Conservation (phyloP, 2,888 invertebrate species). For the Chloroclystis v-ata region DNA sequence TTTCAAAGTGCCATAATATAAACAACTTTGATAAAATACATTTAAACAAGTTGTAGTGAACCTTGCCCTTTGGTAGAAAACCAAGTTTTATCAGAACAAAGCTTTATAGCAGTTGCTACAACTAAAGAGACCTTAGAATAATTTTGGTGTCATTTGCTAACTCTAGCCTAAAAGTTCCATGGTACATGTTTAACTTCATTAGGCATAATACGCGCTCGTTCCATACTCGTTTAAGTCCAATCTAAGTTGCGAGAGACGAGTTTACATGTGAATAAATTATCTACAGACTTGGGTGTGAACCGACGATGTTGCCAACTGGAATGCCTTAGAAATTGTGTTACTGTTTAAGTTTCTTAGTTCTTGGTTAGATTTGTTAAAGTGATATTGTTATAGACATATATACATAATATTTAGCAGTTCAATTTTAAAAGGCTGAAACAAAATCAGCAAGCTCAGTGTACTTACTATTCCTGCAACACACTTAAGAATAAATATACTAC, state of each 20-base stretch:
- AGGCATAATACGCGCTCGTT: constrained; percentile 70
- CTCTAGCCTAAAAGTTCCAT: constrained; percentile 51
- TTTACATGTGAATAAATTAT: constrained; percentile 77
- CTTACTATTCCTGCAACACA: too few relatives aligned
- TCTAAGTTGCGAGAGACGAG: constrained; percentile 71
- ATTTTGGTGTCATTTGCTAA: constrained; percentile 43
- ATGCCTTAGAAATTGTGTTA: constrained; percentile 36
- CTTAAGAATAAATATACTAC: too few relatives aligned
- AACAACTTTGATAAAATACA: too few relatives aligned
- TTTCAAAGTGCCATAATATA: too few relatives aligned
- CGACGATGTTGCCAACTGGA: constrained; percentile 30
- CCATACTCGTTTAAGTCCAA: constrained; percentile 77
- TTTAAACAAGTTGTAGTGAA: too few relatives aligned
- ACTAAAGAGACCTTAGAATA: constrained; percentile 30
- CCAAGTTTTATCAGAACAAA: too few relatives aligned
- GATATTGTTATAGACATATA: too few relatives aligned
- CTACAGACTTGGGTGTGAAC: constrained; percentile 46
- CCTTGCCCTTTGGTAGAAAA: too few relatives aligned
- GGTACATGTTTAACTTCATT: constrained; percentile 75
- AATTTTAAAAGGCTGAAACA: too few relatives aligned
- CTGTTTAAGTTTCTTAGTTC: constrained; percentile 22
- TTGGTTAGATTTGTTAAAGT: too few relatives aligned
- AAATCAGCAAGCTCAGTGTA: too few relatives aligned
- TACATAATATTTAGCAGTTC: too few relatives aligned
- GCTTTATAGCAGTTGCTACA: not conserved